Base-by-base conservation (phyloP, 92 coral and sea anemone genomes). In the Actinostola sp. region DNA sequence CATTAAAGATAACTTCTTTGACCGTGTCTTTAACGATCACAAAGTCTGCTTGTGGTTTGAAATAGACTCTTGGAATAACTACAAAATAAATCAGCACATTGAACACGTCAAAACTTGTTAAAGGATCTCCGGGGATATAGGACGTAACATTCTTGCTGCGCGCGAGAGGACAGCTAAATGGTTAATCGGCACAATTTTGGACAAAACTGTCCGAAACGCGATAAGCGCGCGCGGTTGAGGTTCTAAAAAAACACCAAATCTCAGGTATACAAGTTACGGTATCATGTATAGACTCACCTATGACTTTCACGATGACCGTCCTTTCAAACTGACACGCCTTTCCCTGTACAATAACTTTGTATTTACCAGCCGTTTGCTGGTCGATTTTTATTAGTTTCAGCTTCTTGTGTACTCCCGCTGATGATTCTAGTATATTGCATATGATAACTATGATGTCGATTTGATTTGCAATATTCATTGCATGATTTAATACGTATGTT, bases 41-140 rank as follows among this genome's bases (percentile, higher is more conserved):
- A 46, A 78, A 90, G 1, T 66, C 86, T n/a, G 76, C 84, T 10
- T 72, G 82, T 10, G 98, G 98, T 7, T 70, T 51, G 70, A 78
- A 85, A 21, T 80, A 45, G 52, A 90, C 76, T 64, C 85, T 75
- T 6, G 98, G 98, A 42, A 86, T 79, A 27, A 93, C 98, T 93
- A 45, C 44, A 26, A 21, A 61, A 19, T 13, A 24, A 73, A 67
- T 19, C n/a, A 24, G 15, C 7, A 36, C 49, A 52, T 42, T 55
- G 32, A 53, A n/a, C n/a, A n/a, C n/a, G n/a, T n/a, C n/a, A n/a
- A n/a, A n/a, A n/a, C n/a, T n/a, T n/a, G n/a, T n/a, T n/a, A n/a
- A n/a, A n/a, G n/a, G n/a, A n/a, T n/a, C n/a, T n/a, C n/a, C n/a
- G n/a, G n/a, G n/a, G n/a, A n/a, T n/a, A n/a, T n/a, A n/a, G n/a